Evolutionary conservation across 2,797 vertebrate species (phyloP), one percentile per base, ranked within the genome.

Genomic region (Champsocephalus esox): DNA sequence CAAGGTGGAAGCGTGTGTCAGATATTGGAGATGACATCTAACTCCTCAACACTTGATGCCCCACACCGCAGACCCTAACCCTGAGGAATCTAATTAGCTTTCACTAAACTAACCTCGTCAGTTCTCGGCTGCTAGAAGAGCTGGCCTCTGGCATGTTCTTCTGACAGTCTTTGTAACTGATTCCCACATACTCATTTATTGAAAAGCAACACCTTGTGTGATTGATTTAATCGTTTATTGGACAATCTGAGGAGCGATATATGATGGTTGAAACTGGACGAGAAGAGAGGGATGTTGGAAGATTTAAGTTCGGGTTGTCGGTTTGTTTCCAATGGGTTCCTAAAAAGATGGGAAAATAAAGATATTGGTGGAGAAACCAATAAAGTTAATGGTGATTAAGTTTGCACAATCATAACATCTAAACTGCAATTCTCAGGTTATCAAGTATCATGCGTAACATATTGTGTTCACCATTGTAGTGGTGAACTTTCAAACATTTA

Each of bases 111-210:
- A 52, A 48, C 28, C 43, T 54, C 56, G 64, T 6, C 32, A 38
- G 44, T 10, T 24, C 77, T 38, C 80, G 81, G 83, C 78, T 80
- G 81, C 32, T 16, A 10, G 16, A 55, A 60, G 45, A 60, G 32
- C 43, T 1, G 16, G 24, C 52, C 66, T 72, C 68, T 72, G 21
- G 45, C 66, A 51, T 44, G 8, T 46, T 55, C 54, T 32, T 12
- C 34, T 44, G 44, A 46, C 32, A 17, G 32, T 12, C 21, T 64
- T 46, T 24, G 7, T 2, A 38, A 38, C 34, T 38, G 34, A 6
- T 38, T 9, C 34, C 7, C 34, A 38, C 34, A 38, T 38, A 38
- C 34, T 38, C 34, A 8, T 9, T 38, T 8, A 38, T 38, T 38
- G 34, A 38, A 38, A 38, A 38, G 34, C 34, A 38, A 38, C n/a